A percentile compares a stretch with the other conserved stretches of the same genome.
These are phyloP conservation scores for Nipponia nippon DNA, from an alignment of 2,113 vertebrate genomes.

Conservation along the genomic window DNA sequence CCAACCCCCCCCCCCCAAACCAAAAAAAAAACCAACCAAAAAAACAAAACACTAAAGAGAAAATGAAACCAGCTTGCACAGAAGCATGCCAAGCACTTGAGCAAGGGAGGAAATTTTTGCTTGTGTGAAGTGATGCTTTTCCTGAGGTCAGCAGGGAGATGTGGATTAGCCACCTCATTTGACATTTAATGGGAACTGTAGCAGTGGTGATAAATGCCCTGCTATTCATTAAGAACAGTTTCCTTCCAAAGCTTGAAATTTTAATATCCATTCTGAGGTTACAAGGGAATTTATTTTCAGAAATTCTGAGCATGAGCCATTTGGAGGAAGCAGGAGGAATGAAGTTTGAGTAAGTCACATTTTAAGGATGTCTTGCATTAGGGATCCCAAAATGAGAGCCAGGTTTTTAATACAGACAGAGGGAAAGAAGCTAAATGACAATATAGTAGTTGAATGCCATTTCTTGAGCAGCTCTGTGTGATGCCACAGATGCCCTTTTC, in stretches of 20 bases:
- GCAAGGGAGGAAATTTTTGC: background rate
- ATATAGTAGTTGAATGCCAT: background rate
- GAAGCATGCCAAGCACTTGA: background rate
- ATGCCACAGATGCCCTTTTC: background rate
- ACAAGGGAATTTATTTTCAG: background rate
- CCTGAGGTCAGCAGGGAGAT: background rate
- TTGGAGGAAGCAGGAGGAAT: background rate
- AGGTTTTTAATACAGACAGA: background rate
- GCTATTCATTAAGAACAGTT: background rate
- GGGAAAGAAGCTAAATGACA: background rate
- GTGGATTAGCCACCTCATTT: background rate
- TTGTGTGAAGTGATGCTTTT: background rate
- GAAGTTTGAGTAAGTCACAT: background rate
- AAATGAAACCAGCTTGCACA: background rate
- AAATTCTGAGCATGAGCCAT: background rate
- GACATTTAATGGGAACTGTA: background rate
- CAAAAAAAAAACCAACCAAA: background rate
- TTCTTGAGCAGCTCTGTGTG: background rate
- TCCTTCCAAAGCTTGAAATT: background rate
- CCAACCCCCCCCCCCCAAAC: background rate
- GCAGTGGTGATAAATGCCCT: background rate
- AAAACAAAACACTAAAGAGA: background rate
- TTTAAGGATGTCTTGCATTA: background rate
- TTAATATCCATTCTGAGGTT: background rate
- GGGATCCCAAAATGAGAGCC: background rate